Evolutionary conservation across 2,888 invertebrate species (phyloP).

Genomic region (Brenthis daphne): DNA sequence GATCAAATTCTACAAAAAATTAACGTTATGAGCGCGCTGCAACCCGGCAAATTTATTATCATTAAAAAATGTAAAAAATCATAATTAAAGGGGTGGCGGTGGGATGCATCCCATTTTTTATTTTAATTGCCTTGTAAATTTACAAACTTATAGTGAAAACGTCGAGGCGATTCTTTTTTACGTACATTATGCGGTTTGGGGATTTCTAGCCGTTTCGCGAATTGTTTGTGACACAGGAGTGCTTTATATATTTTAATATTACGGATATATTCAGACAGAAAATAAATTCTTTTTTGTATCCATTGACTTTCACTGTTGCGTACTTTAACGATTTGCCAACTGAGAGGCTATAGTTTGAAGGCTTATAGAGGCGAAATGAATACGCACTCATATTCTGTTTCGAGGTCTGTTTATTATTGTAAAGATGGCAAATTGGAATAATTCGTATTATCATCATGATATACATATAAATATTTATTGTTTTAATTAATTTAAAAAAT

Average conservation of each 20-base stretch:
- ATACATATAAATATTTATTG: slow-evolving; percentile 17
- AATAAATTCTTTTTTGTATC: slow-evolving; percentile 21
- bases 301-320: slow-evolving; percentile 15
- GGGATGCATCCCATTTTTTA: slow-evolving; percentile 77
- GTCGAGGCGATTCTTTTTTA: slow-evolving; percentile 55
- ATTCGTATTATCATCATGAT: slow-evolving; percentile 18
- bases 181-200: slow-evolving; percentile 50
- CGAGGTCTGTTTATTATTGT: slow-evolving; percentile 11
- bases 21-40: slow-evolving; percentile 52
- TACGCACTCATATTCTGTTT: slow-evolving; percentile 7
- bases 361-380: slow-evolving; percentile 9
- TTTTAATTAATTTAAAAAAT: slow-evolving; percentile 19
- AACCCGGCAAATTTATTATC: slow-evolving; percentile 73
- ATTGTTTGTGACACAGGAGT: slow-evolving; percentile 13
- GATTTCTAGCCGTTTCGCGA: slow-evolving; percentile 5
- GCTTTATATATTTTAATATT: slow-evolving; percentile 19
- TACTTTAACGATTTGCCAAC: slow-evolving; percentile 21
- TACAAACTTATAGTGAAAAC: slow-evolving; percentile 75
- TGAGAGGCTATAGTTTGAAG: slow-evolving; percentile 17
- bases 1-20: slow-evolving; percentile 49
- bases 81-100: slow-evolving; percentile 76
- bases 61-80: slow-evolving; percentile 80
- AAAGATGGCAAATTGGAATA: slow-evolving; percentile 20
- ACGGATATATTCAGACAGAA: slow-evolving; percentile 12
- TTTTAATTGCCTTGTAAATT: slow-evolving; percentile 81